These are phyloP conservation scores for Fragum fragum DNA, from an alignment of 2,888 invertebrate genomes.

Conservation along the genomic window DNA sequence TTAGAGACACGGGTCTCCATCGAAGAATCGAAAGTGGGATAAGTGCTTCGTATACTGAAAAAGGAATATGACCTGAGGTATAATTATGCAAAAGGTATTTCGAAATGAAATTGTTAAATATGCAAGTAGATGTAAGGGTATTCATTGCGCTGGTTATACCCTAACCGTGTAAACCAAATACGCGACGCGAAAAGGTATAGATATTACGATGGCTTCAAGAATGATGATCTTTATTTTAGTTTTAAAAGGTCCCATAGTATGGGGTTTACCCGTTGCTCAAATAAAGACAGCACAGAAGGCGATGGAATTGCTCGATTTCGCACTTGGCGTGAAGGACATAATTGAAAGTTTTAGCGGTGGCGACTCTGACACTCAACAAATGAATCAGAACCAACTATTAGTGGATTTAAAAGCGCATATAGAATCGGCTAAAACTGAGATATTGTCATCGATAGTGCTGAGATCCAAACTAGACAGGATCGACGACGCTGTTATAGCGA, in stretches of 20 bases:
- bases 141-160: not conserved
- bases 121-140: not conserved
- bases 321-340: not conserved
- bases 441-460: conserved; percentile 9
- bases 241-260: not conserved
- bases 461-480: conserved; percentile 31
- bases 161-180: not conserved
- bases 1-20: too few relatives aligned
- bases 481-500: conserved; percentile 36
- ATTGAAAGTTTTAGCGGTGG: not conserved
- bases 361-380: not conserved
- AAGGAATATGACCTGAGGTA: not conserved
- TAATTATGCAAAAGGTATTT: not conserved
- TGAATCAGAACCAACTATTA: not conserved
- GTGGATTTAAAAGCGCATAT: conserved; percentile 1
- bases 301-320: not conserved
- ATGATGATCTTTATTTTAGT: not conserved
- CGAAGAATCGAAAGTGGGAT: too few relatives aligned
- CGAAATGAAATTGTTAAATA: not conserved
- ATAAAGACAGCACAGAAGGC: not conserved
- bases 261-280: not conserved
- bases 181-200: too few relatives aligned
- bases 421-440: conserved; percentile 14
- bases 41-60: too few relatives aligned
- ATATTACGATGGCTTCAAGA: not conserved